phyloP scores from a whole-genome alignment of 2,797 vertebrate genomes.

The Catharus ustulatus region DNA sequence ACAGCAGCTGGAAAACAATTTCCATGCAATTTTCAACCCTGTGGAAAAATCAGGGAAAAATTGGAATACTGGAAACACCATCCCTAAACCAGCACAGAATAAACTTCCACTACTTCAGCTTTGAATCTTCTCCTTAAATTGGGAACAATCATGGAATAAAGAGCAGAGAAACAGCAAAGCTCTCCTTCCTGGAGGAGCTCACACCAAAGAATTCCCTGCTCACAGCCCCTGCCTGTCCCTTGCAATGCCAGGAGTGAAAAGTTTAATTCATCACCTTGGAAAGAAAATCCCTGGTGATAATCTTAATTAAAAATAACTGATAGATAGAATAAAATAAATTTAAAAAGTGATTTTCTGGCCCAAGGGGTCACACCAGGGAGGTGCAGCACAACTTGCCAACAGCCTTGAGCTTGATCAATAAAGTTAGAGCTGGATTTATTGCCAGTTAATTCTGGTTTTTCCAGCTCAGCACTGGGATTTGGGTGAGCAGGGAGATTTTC shows the following conservation, averaged over 20 bases:
- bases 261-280: not conserved
- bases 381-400: too few relatives aligned
- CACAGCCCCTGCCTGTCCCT: not conserved
- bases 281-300: not conserved
- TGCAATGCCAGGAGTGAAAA: fast-evolving
- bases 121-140: not conserved
- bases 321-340: fast-evolving
- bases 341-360: not conserved
- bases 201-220: not conserved
- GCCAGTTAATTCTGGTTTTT: not conserved
- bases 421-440: too few relatives aligned
- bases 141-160: not conserved
- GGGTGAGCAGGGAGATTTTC: fast-evolving
- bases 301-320: not conserved
- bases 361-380: not conserved
- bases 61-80: not conserved
- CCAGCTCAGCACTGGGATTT: fast-evolving
- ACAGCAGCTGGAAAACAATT: not conserved
- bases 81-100: not conserved
- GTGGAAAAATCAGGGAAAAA: not conserved
- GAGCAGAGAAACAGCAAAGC: not conserved
- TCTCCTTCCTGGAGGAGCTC: not conserved
- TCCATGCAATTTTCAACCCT: not conserved
- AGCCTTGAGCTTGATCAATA: fast-evolving
- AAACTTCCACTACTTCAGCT: not conserved